Evolutionary conservation across 2,113 vertebrate genomes (phyloP).

Genomic region (Ovis canadensis): DNA sequence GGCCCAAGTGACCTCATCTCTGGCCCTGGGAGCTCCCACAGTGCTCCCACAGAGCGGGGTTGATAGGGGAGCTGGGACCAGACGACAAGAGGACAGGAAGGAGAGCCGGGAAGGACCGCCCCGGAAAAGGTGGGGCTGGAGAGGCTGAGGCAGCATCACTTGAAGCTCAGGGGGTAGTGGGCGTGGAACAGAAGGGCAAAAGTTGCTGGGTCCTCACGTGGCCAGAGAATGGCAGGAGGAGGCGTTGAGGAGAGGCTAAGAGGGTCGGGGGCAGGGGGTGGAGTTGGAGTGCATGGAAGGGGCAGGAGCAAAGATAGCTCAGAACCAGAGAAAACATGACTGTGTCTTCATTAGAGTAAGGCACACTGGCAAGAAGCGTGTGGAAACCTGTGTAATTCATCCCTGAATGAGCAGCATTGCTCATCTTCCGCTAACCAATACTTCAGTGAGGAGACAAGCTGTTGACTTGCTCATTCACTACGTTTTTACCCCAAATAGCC

Average conservation of each 20-base stretch:
- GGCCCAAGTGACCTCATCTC: neutral
- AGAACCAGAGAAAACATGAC: neutral
- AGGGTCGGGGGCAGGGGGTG: neutral
- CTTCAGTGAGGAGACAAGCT: neutral
- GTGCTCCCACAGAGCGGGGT: neutral
- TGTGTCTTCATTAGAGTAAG: fast-evolving
- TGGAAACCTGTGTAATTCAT: neutral
- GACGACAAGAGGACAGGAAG: neutral
- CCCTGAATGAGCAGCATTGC: neutral
- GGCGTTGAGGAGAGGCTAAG: fast-evolving
- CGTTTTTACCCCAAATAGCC: constrained; percentile 24
- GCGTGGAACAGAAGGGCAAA: neutral
- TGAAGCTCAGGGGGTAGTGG: neutral
- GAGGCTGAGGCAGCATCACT: neutral
- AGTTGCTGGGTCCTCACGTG: fast-evolving
- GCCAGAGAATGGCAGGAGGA: neutral
- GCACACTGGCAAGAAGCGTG: fast-evolving
- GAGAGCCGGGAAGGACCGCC: neutral
- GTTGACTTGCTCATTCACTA: constrained; percentile 1
- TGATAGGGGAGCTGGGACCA: neutral
- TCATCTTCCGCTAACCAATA: fast-evolving
- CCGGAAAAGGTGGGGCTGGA: fast-evolving
- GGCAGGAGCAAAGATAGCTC: neutral
- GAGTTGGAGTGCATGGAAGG: neutral
- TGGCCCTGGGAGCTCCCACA: neutral